Base-by-base conservation (phyloP, 2,113 vertebrate species). In the Vulpes vulpes region DNA sequence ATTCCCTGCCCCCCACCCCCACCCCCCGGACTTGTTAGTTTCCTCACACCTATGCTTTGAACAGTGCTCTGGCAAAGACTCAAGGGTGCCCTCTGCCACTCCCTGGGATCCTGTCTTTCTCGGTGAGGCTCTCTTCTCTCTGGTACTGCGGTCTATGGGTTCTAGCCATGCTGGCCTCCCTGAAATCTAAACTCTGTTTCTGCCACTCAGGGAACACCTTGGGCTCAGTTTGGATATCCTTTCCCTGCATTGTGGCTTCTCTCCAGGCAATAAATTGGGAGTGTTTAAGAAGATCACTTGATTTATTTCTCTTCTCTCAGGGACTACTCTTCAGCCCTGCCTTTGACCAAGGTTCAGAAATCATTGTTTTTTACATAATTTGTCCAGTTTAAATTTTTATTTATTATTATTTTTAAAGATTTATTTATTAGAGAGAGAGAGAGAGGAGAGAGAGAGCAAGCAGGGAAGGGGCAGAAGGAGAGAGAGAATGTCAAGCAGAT, bases 21-120 rank as follows among this genome's bases (percentile, higher is more conserved):
- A 4, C 38, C 4, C 38, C 43, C 43, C 6, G 1, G 4, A 27
- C 8, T 27, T 15, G 25, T 62, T 43, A 8, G 20, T 84, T 59
- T 67, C 30, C 30, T 67, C 20, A 74, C 43, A 62, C 25, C 49
- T 20, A 11, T 55, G 30, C 57, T 82, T 32, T 73, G 38, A 64
- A 43, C 55, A 32, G 12, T 25, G 16, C 25, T 53, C 38, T 30
- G 76, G 16, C 64, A 73, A 64, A 64, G 57, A 53, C 57, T 23
- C 0, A 4, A 20, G 57, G 11, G 22, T 5, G 0, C 6, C 14
- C 20, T 64, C 53, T 62, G 20, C 43, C 25, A 15, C 23, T 20
- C 17, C 22, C 38, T 11, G 22, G 11, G 9, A 1, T 5, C 71
- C 14, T n/a, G 27, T 51, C 30, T n/a, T 15, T 74, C 23, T 92